Evolutionary conservation across 2,888 invertebrate species (phyloP).

Genomic region (Apamea epomidion): DNA sequence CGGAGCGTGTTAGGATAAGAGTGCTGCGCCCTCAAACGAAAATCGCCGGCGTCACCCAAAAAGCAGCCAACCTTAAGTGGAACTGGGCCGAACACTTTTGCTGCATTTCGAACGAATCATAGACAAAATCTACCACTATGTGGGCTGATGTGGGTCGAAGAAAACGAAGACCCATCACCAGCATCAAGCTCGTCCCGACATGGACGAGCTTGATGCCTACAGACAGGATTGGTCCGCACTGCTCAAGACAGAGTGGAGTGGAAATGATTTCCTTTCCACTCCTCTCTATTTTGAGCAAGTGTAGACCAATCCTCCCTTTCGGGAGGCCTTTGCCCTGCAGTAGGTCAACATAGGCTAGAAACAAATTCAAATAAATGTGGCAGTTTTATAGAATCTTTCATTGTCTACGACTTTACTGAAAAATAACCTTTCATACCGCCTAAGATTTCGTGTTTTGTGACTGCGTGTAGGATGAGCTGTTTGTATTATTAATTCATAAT

Average conservation of each 20-base stretch:
- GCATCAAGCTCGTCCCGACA: no score
- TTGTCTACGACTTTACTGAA: neutral
- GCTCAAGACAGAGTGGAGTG: neutral
- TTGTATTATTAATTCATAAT: neutral
- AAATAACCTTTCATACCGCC: neutral
- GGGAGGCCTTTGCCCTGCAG: neutral
- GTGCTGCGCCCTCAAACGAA: neutral
- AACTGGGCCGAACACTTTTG: neutral
- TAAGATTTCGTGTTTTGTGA: neutral
- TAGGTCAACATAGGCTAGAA: neutral
- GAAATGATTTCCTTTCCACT: neutral
- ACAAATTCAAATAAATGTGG: neutral
- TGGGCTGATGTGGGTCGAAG: neutral
- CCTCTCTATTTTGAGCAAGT: no score
- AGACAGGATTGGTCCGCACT: no score
- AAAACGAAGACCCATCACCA: neutral
- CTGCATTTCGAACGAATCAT: neutral
- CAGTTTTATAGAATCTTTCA: neutral
- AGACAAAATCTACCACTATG: no score
- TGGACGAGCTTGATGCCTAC: no score
- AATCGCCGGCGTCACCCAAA: neutral
- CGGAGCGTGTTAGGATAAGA: neutral
- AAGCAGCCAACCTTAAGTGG: neutral
- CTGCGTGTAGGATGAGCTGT: neutral
- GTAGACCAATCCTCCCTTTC: no score